These are phyloP conservation scores for Eupithecia vulgata DNA, from an alignment of 2,888 invertebrate genomes.

Conservation along the genomic window DNA sequence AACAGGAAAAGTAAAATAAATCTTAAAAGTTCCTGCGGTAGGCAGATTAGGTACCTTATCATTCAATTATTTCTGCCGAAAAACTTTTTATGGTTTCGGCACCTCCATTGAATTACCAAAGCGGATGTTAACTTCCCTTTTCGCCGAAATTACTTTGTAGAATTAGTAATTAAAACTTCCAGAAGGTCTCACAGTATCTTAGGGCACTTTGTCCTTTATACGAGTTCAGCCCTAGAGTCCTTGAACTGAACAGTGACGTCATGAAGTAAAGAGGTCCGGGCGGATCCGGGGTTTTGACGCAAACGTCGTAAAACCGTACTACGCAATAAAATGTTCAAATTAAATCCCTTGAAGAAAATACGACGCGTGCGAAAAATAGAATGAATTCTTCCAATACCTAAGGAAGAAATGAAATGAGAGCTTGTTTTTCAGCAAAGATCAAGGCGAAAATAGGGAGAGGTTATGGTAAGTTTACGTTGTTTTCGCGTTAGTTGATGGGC, in stretches of 20 bases:
- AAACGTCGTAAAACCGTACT: slow-evolving; percentile 31
- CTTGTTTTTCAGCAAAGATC: slow-evolving; percentile 6
- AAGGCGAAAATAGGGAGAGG: neutral
- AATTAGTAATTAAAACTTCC: slow-evolving; percentile 29
- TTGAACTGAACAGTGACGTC: slow-evolving; percentile 34
- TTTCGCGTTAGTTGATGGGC: slow-evolving; percentile 6
- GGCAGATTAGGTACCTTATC: neutral
- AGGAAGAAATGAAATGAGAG: neutral
- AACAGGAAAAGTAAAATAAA: neutral
- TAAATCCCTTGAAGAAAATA: slow-evolving; percentile 27
- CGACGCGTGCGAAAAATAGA: slow-evolving; percentile 12
- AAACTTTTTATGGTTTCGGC: slow-evolving; percentile 36
- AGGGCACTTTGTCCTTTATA: slow-evolving; percentile 25
- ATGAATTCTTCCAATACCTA: slow-evolving; percentile 10
- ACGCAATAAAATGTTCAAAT: slow-evolving; percentile 33
- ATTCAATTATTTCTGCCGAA: neutral
- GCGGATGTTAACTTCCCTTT: slow-evolving; percentile 49
- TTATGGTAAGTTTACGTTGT: neutral
- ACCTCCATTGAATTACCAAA: slow-evolving; percentile 45
- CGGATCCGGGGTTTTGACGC: slow-evolving; percentile 31
- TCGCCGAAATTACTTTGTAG: slow-evolving; percentile 28
- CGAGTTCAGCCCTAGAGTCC: neutral
- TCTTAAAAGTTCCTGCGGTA: neutral
- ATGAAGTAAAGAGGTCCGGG: slow-evolving; percentile 35
- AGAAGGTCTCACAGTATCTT: slow-evolving; percentile 23